phyloP scores from a whole-genome alignment of 2,797 vertebrate species.

The Rousettus madagascariensis region DNA sequence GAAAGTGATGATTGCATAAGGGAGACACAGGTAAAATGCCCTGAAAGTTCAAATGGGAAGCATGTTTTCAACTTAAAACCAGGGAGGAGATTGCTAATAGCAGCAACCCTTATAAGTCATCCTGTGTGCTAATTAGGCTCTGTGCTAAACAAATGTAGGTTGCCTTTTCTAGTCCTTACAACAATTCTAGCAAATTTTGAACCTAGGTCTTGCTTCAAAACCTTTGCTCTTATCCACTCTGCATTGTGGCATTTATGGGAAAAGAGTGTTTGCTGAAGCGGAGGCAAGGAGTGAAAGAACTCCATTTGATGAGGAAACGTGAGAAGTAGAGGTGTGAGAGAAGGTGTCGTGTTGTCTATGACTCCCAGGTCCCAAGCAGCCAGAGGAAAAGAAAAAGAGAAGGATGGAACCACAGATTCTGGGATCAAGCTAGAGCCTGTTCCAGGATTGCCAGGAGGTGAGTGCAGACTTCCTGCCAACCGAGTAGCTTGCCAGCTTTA shows the following conservation, averaged over 20 bases:
- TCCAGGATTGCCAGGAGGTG: constrained; percentile 97
- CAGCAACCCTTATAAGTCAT: not conserved
- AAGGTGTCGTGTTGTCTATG: not conserved
- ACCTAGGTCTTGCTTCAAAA: not conserved
- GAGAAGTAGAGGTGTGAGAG: not conserved
- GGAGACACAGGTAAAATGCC: not conserved
- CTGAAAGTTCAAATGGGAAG: not conserved
- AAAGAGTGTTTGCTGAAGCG: not conserved
- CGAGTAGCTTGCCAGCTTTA: not conserved
- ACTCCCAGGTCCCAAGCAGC: constrained; percentile 94
- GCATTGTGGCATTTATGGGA: not conserved
- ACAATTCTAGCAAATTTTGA: not conserved
- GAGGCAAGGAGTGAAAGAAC: not conserved
- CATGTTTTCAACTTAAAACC: not conserved
- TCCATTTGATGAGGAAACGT: not conserved
- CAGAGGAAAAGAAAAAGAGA: constrained; percentile 95
- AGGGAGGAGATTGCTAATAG: not conserved
- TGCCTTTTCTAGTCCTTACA: not conserved
- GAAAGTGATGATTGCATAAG: constrained; percentile 15
- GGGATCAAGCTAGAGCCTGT: constrained; percentile 97
- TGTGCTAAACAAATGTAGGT: no score
- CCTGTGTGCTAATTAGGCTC: not conserved
- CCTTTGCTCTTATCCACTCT: not conserved
- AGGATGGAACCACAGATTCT: constrained; percentile 94
- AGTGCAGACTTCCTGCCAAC: constrained; percentile 41